phyloP scores from a whole-genome alignment of 2,888 invertebrate species.

The Andricus curvator region DNA sequence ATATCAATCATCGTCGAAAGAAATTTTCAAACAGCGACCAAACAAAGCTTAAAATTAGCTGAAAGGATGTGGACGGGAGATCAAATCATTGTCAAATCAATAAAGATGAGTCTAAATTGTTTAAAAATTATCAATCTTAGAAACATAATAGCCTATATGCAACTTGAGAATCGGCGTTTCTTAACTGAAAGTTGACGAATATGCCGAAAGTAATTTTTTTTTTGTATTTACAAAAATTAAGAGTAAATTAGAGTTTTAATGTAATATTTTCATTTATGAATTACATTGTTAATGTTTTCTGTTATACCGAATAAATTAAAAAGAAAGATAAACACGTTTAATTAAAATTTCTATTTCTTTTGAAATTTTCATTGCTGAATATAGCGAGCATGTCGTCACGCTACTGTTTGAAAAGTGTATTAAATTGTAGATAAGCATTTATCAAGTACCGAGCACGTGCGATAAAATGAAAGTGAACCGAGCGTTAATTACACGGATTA shows the following conservation, averaged over 20 bases:
- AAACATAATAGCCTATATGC: background rate
- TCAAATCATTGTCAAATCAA: background rate
- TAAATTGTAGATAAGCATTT: constrained; percentile 14
- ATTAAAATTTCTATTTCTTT: background rate
- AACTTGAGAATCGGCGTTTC: too few species aligned
- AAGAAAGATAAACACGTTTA: background rate
- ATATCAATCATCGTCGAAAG: constrained; percentile 16
- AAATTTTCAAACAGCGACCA: background rate
- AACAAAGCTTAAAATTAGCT: background rate
- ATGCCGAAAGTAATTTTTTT: too few species aligned
- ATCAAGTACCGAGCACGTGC: constrained; percentile 16
- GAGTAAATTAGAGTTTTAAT: too few species aligned
- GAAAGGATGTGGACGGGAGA: background rate
- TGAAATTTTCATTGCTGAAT: background rate
- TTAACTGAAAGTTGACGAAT: too few species aligned
- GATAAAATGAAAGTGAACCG: constrained; percentile 19
- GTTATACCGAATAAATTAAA: background rate
- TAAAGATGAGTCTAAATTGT: background rate
- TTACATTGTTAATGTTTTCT: background rate
- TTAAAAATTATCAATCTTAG: background rate
- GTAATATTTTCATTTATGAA: too few species aligned
- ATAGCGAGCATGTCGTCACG: background rate
- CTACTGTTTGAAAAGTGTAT: constrained; percentile 18
- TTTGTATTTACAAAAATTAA: too few species aligned
- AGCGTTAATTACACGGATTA: constrained; percentile 26